phyloP scores from a whole-genome alignment of 2,888 invertebrate species.

The Alcis repandata region DNA sequence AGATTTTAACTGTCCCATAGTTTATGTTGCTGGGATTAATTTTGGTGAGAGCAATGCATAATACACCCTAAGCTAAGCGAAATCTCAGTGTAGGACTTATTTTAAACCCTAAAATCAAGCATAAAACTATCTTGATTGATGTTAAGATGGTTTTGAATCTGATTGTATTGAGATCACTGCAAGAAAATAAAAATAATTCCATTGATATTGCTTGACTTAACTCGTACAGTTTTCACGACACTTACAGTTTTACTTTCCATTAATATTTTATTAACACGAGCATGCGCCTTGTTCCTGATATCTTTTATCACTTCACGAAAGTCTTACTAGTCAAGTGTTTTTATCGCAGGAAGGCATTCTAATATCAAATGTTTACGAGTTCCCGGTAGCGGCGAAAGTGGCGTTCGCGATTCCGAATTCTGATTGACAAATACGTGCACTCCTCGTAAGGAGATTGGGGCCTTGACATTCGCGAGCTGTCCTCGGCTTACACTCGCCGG shows the following conservation, averaged over 20 bases:
- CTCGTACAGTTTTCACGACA: neutral
- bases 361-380: conserved; percentile 13
- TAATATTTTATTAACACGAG: neutral
- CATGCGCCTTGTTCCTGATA: neutral
- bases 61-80: too few species aligned
- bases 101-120: too few species aligned
- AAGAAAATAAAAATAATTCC: too few species aligned
- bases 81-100: too few species aligned
- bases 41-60: too few species aligned
- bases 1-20: too few species aligned
- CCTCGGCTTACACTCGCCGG: conserved; percentile 9
- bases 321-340: neutral
- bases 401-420: conserved; percentile 19
- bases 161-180: too few species aligned
- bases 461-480: conserved; percentile 37
- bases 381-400: conserved; percentile 34
- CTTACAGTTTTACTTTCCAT: conserved; percentile 1
- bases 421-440: conserved; percentile 22
- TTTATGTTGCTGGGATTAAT: too few species aligned
- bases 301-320: conserved; percentile 6
- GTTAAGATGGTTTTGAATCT: too few species aligned
- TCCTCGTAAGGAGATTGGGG: conserved; percentile 30
- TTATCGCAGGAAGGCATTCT: conserved; percentile 11
- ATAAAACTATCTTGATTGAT: too few species aligned
- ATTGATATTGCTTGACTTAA: neutral